Conservation (phyloP, 2,113 vertebrate genomes). For the Isurus oxyrinchus region DNA sequence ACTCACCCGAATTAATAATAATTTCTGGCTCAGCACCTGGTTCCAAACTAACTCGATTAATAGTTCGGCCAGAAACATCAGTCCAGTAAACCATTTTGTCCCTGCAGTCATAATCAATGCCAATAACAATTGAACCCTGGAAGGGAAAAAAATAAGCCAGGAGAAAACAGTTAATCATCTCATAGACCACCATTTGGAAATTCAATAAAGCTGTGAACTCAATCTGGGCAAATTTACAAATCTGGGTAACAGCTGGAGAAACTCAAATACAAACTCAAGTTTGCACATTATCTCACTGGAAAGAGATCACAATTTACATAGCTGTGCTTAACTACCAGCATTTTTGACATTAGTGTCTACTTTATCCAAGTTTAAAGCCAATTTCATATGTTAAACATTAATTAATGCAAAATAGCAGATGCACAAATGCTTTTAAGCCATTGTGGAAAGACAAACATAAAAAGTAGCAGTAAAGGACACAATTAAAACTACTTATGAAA, state of each 20-base stretch:
- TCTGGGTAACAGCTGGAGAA: background rate
- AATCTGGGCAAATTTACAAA: background rate
- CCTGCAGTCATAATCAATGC: slow-evolving; percentile 82
- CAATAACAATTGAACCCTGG: slow-evolving; percentile 89
- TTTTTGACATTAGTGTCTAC: background rate
- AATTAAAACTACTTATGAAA: background rate
- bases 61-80: slow-evolving; percentile 77
- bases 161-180: slow-evolving; percentile 9
- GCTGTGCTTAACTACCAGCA: background rate
- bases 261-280: background rate
- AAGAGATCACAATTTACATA: background rate
- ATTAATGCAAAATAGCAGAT: background rate
- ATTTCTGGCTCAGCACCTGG: slow-evolving; percentile 78
- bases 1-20: slow-evolving; percentile 71
- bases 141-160: slow-evolving; percentile 24
- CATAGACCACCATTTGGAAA: background rate
- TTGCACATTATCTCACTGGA: background rate
- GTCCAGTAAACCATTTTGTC: slow-evolving; percentile 90
- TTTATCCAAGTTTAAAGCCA: background rate
- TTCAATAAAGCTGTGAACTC: background rate
- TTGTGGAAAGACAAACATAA: no score
- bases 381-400: background rate
- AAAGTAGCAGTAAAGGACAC: background rate
- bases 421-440: background rate
- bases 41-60: slow-evolving; percentile 71